Conservation (phyloP, 2,888 invertebrate species). For the Oscheius myriophilus region DNA sequence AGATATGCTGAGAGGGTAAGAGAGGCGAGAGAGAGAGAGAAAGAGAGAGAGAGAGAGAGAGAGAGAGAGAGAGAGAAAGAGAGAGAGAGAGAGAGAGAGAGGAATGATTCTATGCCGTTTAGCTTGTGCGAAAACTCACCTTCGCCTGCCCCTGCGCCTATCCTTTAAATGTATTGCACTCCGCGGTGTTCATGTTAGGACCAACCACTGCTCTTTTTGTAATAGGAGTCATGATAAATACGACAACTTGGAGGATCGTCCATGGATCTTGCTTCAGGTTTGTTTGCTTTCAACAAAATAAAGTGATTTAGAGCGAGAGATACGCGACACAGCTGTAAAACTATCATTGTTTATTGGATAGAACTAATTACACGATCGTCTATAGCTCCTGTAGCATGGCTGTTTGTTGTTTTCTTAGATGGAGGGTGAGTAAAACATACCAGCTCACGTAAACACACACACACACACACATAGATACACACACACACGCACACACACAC, state of each 20-base stretch:
- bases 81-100: not conserved
- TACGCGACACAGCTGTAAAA: constrained; percentile 56
- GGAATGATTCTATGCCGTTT: constrained; percentile 4
- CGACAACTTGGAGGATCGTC: constrained; percentile 64
- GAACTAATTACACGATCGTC: constrained; percentile 55
- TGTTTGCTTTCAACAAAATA: not conserved
- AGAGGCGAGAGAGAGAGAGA: too few relatives aligned
- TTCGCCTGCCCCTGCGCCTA: constrained; percentile 65
- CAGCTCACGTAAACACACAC: too few relatives aligned
- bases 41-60: not conserved
- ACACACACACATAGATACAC: too few relatives aligned
- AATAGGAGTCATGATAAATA: constrained; percentile 56
- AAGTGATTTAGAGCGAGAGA: constrained; percentile 40
- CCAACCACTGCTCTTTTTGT: constrained; percentile 45
- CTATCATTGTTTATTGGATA: constrained; percentile 58
- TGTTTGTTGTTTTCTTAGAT: constrained; percentile 64
- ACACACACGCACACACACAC: too few relatives aligned
- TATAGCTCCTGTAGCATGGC: constrained; percentile 64
- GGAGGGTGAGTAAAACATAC: constrained; percentile 43
- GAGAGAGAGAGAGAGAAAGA: too few relatives aligned
- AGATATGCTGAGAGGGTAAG: not conserved
- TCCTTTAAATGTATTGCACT: constrained; percentile 61
- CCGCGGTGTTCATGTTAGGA: constrained; percentile 58
- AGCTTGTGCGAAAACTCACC: constrained; percentile 61
- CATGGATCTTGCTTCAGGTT: constrained; percentile 62